phyloP scores from a whole-genome alignment of 2,888 invertebrate genomes.

The Dryococelus australis region DNA sequence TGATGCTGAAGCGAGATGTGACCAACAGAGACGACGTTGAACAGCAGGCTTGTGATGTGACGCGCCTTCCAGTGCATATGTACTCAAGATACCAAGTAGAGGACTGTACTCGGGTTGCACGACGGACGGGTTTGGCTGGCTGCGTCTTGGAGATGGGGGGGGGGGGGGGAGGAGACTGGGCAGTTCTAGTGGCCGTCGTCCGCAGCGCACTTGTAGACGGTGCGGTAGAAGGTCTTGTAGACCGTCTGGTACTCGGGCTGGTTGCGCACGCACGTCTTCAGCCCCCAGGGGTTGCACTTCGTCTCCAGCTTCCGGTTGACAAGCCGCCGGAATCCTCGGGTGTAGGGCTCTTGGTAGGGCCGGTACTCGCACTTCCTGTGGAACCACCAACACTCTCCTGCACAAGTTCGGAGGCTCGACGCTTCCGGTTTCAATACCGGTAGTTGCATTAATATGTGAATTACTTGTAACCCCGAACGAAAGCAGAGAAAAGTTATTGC shows the following conservation, averaged over 20 bases:
- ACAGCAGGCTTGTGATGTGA: too few relatives aligned
- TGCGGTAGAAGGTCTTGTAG: conserved; percentile 54
- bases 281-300: conserved; percentile 53
- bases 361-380: conserved; percentile 54
- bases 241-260: conserved; percentile 54
- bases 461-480: not conserved
- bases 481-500: not conserved
- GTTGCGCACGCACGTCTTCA: conserved; percentile 52
- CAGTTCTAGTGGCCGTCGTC: not conserved
- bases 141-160: not conserved
- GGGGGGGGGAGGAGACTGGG: not conserved
- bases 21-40: too few relatives aligned
- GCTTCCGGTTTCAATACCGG: not conserved
- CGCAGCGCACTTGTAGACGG: conserved; percentile 52
- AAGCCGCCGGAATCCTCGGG: conserved; percentile 52
- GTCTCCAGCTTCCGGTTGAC: conserved; percentile 51
- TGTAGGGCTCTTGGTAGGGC: conserved; percentile 54
- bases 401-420: not conserved
- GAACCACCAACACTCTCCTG: conserved; percentile 28
- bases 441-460: not conserved
- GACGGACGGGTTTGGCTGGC: not conserved
- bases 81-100: too few relatives aligned
- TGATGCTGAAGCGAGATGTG: too few relatives aligned
- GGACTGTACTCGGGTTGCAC: too few relatives aligned
- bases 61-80: too few relatives aligned